Base-by-base conservation (phyloP, 2,113 vertebrate genomes). In the Reinhardtius hippoglossoides region DNA sequence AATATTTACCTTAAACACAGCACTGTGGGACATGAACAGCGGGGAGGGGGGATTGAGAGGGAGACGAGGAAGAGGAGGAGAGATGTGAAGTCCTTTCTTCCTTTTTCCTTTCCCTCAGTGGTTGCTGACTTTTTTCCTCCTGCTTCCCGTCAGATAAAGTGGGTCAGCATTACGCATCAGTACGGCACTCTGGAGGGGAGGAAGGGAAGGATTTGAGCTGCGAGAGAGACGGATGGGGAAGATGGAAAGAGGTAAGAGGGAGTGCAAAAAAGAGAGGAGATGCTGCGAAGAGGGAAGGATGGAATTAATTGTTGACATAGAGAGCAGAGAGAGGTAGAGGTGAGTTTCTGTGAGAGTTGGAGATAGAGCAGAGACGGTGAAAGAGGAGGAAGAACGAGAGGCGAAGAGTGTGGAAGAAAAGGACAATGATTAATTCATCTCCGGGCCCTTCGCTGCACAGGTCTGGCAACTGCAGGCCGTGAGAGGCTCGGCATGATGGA, bases 1-100 rank as follows among this genome's bases (percentile, higher is more conserved):
- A 92, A 91, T 89, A 91, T 92, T 93, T 88, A 92, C 88, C 82
- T 86, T 86, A 73, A 88, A 84, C 85, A 77, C 57, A 67, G 70
- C 78, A 62, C 74, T 21, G 69, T 61, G 81, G 82, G 84, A 82
- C 67, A 77, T 64, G 76, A 85, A 74, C 54, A 44, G 64, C 14
- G 58, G 63, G 54, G 24, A 8, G 5, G 21, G 59, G 55, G 7
- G 57, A 15, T 40, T 37, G 52, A 37, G 71, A 48, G 5, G 50
- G 8, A 50, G 68, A 18, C 7, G 56, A 20, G 57, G 67, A 46
- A 46, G 68, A 54, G 8, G 55, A 62, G 37, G 73, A 73, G 60
- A 62, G 48, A 55, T 4, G 24, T 40, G 40, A 71, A 73, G 66
- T 67, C 60, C 62, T 80, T 74, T 74, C 64, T 21, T 52, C 52